phyloP scores from a whole-genome alignment of 2,113 vertebrate species.

The Nipponia nippon region DNA sequence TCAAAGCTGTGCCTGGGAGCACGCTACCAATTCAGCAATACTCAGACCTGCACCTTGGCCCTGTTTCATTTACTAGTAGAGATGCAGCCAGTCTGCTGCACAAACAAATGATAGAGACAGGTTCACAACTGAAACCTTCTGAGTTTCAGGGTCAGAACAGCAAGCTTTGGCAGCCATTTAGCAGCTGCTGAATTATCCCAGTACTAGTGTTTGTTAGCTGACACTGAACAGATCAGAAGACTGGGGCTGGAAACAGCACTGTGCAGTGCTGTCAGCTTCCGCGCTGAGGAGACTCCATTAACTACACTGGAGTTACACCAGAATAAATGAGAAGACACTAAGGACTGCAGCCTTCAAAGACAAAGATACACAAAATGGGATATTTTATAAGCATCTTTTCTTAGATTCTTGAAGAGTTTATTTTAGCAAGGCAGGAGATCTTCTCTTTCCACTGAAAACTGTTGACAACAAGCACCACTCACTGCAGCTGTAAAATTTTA shows the following conservation, averaged over 20 bases:
- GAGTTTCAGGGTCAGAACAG: background rate
- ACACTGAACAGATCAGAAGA: background rate
- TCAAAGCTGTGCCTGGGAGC: background rate
- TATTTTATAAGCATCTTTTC: constrained; percentile 10
- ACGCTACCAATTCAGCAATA: background rate
- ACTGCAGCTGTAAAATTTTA: constrained; percentile 5
- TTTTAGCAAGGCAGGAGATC: background rate
- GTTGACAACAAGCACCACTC: background rate
- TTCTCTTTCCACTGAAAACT: background rate
- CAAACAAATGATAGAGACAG: accelerated
- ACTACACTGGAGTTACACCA: background rate
- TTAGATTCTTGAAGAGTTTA: constrained; percentile 16
- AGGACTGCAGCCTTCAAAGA: background rate
- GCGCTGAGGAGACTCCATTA: background rate
- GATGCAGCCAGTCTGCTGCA: background rate
- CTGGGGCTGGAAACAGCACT: background rate
- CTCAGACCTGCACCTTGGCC: background rate
- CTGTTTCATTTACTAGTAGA: background rate
- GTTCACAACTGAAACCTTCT: background rate
- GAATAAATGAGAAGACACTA: background rate
- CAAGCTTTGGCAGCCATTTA: background rate
- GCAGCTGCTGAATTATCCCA: background rate
- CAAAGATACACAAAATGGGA: background rate
- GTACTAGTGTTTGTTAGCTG: background rate
- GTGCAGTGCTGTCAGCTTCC: background rate